phyloP scores from a whole-genome alignment of 1,140 invertebrate species.

The Dinothrombium tinctorium region DNA sequence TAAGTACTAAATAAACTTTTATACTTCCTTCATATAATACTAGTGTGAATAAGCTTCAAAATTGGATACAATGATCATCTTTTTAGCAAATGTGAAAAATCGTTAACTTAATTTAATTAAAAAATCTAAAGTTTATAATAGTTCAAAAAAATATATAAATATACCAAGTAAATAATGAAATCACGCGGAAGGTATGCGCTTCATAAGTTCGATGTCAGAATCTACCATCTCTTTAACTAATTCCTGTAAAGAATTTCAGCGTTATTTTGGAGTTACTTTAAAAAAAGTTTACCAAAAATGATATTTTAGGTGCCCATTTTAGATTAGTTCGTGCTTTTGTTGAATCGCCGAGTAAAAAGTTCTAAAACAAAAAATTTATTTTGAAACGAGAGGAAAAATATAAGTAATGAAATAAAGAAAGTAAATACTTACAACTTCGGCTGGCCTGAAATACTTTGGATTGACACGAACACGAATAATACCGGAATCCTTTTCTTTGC shows the following conservation, averaged over 20 bases:
- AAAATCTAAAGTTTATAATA: slow-evolving; percentile 16
- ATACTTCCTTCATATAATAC: too few species aligned
- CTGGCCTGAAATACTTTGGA: slow-evolving; percentile 83
- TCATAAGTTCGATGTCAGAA: slow-evolving; percentile 79
- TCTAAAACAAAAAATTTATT: slow-evolving; percentile 33
- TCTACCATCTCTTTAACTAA: slow-evolving; percentile 89
- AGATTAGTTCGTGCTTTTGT: slow-evolving; percentile 62
- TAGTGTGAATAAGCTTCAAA: too few species aligned
- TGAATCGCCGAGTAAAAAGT: slow-evolving; percentile 66
- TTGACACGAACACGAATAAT: slow-evolving; percentile 70
- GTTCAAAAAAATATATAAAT: not conserved
- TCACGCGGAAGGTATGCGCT: slow-evolving; percentile 57
- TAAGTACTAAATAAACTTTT: too few species aligned
- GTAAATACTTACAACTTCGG: slow-evolving; percentile 64
- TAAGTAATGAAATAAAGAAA: too few species aligned
- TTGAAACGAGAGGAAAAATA: too few species aligned
- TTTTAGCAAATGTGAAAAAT: too few species aligned
- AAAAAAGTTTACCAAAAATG: slow-evolving; percentile 37
- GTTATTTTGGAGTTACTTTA: slow-evolving; percentile 4
- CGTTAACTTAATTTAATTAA: not conserved
- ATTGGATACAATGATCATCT: too few species aligned
- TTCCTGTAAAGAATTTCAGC: slow-evolving; percentile 27
- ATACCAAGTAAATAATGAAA: too few species aligned
- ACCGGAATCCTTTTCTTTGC: slow-evolving; percentile 52
- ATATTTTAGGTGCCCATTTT: slow-evolving; percentile 62